A percentile compares a stretch with the other conserved stretches of the same genome.
Conservation (phyloP, 2,888 invertebrate species). For the Elysia crispata region DNA sequence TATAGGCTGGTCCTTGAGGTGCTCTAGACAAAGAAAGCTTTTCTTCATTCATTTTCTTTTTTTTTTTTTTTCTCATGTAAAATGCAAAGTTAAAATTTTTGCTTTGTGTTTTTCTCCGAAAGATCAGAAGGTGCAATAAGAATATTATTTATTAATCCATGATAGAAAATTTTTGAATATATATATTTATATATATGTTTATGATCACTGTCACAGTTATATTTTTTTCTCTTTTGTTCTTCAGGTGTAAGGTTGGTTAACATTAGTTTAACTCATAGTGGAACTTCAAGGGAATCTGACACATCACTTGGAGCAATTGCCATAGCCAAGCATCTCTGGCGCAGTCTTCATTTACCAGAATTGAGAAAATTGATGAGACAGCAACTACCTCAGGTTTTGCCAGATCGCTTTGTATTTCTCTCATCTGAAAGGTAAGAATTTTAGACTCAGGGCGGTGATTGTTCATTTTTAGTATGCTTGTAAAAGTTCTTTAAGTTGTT, state of each 20-base stretch:
- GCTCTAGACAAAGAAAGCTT: too few relatives aligned
- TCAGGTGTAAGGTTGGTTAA: slow-evolving; percentile 38
- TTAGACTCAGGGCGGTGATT: not conserved
- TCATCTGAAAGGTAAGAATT: slow-evolving; percentile 37
- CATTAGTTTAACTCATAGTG: slow-evolving; percentile 29
- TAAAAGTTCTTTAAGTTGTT: too few relatives aligned
- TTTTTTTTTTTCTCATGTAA: too few relatives aligned
- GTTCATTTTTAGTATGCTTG: not conserved
- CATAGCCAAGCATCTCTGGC: slow-evolving; percentile 24
- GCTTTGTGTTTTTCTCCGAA: too few relatives aligned
- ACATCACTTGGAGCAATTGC: slow-evolving; percentile 37
- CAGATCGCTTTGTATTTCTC: slow-evolving; percentile 36
- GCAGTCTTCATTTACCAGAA: slow-evolving; percentile 25
- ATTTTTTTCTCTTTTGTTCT: not conserved
- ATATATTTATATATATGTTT: too few relatives aligned
- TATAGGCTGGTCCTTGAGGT: too few relatives aligned
- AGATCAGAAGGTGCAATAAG: too few relatives aligned
- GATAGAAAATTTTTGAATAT: too few relatives aligned
- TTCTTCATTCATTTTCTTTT: too few relatives aligned
- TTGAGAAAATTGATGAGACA: slow-evolving; percentile 33
- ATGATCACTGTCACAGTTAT: too few relatives aligned
- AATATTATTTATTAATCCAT: too few relatives aligned
- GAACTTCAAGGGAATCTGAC: slow-evolving; percentile 22
- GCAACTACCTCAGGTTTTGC: slow-evolving; percentile 41
- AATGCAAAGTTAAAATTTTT: too few relatives aligned